Conservation (phyloP, 1,140 invertebrate genomes). For the Dryas iulia region DNA sequence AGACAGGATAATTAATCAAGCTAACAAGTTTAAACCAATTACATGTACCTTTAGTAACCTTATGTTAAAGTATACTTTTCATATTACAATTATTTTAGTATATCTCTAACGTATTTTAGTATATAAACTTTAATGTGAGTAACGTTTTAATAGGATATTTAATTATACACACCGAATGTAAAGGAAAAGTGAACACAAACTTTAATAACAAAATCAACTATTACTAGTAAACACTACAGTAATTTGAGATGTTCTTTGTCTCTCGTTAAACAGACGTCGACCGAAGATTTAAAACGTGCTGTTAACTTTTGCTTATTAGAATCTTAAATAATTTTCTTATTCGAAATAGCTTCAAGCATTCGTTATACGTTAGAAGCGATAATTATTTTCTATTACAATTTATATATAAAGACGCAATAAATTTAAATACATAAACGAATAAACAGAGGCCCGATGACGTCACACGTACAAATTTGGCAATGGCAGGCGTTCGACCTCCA, state of each 20-base stretch:
- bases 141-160: too few relatives aligned
- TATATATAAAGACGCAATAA: too few relatives aligned
- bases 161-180: background rate
- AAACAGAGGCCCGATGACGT: slow-evolving; percentile 43
- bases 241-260: slow-evolving; percentile 45
- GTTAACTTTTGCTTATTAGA: slow-evolving; percentile 38
- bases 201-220: background rate
- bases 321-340: slow-evolving; percentile 30
- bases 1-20: background rate
- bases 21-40: too few relatives aligned
- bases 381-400: too few relatives aligned
- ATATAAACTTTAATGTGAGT: too few relatives aligned
- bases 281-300: slow-evolving; percentile 40
- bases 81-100: too few relatives aligned
- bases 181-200: background rate
- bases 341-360: background rate
- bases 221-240: slow-evolving; percentile 1
- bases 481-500: slow-evolving; percentile 67
- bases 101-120: background rate
- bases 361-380: too few relatives aligned
- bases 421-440: too few relatives aligned
- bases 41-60: too few relatives aligned
- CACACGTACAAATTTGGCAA: slow-evolving; percentile 71
- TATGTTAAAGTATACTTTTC: too few relatives aligned
- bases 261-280: slow-evolving; percentile 43